Percentiles rank a stretch among this genome's conserved stretches.
phyloP scores from a whole-genome alignment of 2,888 invertebrate genomes.

The Phaedon cochleariae region DNA sequence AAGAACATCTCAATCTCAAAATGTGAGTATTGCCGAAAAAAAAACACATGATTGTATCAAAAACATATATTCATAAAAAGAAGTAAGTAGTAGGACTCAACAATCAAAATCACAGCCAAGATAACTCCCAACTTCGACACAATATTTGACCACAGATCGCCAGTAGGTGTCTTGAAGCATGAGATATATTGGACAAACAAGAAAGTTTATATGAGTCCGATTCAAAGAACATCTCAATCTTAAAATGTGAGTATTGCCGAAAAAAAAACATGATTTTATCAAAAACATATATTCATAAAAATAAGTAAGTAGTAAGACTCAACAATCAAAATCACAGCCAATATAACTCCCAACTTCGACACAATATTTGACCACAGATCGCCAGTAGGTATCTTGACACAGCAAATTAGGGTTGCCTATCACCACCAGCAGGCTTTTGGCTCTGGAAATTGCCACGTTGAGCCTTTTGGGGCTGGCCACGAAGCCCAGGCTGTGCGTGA shows the following conservation, averaged over 20 bases:
- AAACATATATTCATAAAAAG: background rate
- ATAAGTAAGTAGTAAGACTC: background rate
- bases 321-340: slow-evolving; percentile 67
- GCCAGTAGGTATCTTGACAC: slow-evolving; percentile 73
- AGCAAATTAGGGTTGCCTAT: slow-evolving; percentile 85
- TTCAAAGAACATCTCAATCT: too few relatives aligned
- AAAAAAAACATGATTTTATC: too few relatives aligned
- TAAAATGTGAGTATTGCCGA: too few relatives aligned
- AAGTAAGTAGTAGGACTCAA: background rate
- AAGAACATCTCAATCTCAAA: too few relatives aligned
- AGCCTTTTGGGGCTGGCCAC: slow-evolving; percentile 79
- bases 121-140: slow-evolving; percentile 71
- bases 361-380: slow-evolving; percentile 70
- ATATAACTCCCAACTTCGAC: slow-evolving; percentile 71
- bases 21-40: too few relatives aligned
- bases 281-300: background rate
- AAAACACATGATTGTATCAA: too few relatives aligned
- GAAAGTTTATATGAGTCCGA: too few relatives aligned
- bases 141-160: slow-evolving; percentile 71
- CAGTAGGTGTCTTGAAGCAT: slow-evolving; percentile 73
- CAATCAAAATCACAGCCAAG: slow-evolving; percentile 69
- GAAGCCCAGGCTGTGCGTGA: slow-evolving; percentile 73
- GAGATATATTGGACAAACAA: too few relatives aligned
- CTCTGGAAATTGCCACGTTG: slow-evolving; percentile 90
- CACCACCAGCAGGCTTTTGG: slow-evolving; percentile 79